Evolutionary conservation across 2,113 vertebrate species (phyloP), one percentile per base, ranked within the genome.

Genomic region (Anolis carolinensis): DNA sequence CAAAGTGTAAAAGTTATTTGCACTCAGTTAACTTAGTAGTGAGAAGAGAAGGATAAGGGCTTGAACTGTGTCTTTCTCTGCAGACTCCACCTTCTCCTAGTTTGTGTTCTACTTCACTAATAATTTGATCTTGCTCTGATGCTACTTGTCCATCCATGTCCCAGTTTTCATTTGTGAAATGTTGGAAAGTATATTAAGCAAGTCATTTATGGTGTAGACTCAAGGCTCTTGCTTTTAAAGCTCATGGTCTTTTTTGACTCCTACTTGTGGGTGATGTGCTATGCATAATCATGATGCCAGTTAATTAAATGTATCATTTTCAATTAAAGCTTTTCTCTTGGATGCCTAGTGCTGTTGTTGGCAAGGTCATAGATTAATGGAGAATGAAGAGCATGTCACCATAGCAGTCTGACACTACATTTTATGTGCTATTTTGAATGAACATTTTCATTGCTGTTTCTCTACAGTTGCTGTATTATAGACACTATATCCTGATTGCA

Each of bases 241-340:
- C 5, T 48, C 39, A 62, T 13, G 4, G 65, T 36, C 11, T 18
- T 13, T 83, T 21, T 20, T 74, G 2, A 27, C 23, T 87, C 0
- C 0, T 80, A 67, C 0, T 5, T 50, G 20, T 20, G 44, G 9
- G 27, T 63, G 23, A 77, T 39, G 13, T 91, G 30, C 18, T 80
- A 74, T 32, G 5, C 11, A 65, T 67, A 27, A 89, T 86, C 85
- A 87, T 36, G 83, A 71, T 5, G 79, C 78, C 92, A 44, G 39
- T 87, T 94, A 93, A 92, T 94, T 93, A 92, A 87, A 89, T 30
- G 77, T 87, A 75, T 0, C 1, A 84, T 90, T 96, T 95, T 93
- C 93, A 86, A 90, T 65, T 91, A 93, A 87, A 59, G 79, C 92
- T 95, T 94, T 79, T 92, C 81, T 92, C 73, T 84, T 79, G 68